These are phyloP conservation scores for Carcinoscorpius rotundicauda DNA, from an alignment of 1,140 invertebrate species.

Conservation along the genomic window DNA sequence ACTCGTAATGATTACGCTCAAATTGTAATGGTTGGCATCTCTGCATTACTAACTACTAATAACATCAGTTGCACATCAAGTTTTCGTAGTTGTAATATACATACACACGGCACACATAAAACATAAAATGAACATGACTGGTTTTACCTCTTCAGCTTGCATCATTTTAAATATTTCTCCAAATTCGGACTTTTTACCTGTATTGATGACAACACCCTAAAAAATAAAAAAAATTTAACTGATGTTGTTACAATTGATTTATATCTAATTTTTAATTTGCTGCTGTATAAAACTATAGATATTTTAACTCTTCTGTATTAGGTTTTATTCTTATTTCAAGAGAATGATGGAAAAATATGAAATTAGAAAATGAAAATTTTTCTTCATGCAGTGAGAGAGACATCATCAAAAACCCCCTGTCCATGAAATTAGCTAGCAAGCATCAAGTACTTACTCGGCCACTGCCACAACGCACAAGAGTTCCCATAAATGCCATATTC, in stretches of 20 bases:
- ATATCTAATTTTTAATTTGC: too few relatives aligned
- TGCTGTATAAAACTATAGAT: too few relatives aligned
- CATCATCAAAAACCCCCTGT: not conserved
- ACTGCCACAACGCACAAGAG: slow-evolving; percentile 88
- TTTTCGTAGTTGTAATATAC: too few relatives aligned
- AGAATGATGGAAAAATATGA: not conserved
- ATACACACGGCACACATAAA: too few relatives aligned
- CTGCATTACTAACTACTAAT: too few relatives aligned
- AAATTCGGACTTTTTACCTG: slow-evolving; percentile 92
- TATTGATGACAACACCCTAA: slow-evolving; percentile 91
- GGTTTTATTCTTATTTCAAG: not conserved
- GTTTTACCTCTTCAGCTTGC: slow-evolving; percentile 79
- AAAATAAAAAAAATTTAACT: slow-evolving; percentile 21
- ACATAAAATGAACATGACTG: not conserved
- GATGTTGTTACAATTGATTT: too few relatives aligned
- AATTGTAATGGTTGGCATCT: too few relatives aligned
- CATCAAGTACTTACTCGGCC: slow-evolving; percentile 57
- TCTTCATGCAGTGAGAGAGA: not conserved
- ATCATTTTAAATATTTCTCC: slow-evolving; percentile 99
- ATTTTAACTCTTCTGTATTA: too few relatives aligned
- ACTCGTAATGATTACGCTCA: too few relatives aligned
- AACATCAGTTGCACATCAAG: too few relatives aligned
- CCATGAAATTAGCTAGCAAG: not conserved
- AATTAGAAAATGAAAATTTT: slow-evolving; percentile 12
- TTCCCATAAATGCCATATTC: slow-evolving; percentile 98